Conservation (phyloP, 2,888 invertebrate genomes). For the Drosophila helvetica region DNA sequence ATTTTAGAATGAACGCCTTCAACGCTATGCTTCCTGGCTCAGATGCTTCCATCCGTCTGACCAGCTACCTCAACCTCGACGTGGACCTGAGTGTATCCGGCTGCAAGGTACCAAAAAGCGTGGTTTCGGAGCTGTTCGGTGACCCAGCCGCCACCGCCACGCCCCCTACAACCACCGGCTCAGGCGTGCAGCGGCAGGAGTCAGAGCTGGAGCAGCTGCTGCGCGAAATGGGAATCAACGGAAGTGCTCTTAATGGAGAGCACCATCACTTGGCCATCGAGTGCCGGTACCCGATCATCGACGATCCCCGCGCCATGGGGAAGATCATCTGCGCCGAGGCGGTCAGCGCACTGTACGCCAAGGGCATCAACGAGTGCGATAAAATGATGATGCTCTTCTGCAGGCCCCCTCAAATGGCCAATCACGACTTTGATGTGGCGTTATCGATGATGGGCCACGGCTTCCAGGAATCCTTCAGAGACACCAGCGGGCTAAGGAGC, state of each 20-base stretch:
- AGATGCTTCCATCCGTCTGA: too few species aligned
- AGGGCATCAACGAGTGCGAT: conserved; percentile 97
- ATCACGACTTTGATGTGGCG: conserved; percentile 94
- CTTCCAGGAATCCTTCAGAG: conserved; percentile 94
- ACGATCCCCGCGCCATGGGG: conserved; percentile 97
- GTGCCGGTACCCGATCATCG: conserved; percentile 95
- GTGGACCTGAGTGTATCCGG: conserved; percentile 86
- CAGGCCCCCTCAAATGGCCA: conserved; percentile 95
- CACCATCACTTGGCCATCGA: conserved; percentile 88
- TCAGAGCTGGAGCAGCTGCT: conserved; percentile 95
- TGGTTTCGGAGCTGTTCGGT: conserved; percentile 87
- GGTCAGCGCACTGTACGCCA: conserved; percentile 95
- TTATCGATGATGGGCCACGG: conserved; percentile 97
- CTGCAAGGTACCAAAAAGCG: conserved; percentile 97
- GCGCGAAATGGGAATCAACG: conserved; percentile 93
- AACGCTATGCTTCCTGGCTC: too few species aligned
- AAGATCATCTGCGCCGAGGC: conserved; percentile 97
- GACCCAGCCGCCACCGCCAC: conserved; percentile 77
- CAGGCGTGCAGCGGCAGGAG: conserved; percentile 91
- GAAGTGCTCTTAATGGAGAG: too few species aligned
- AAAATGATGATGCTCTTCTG: conserved; percentile 97
- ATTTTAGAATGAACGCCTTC: neutral
- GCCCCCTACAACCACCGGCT: conserved; percentile 93
- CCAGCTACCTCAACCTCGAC: too few species aligned
- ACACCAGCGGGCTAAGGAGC: conserved; percentile 95